Evolutionary conservation across 2,888 invertebrate genomes (phyloP), one percentile per base, ranked within the genome.

Genomic region (Plagodis pulveraria): DNA sequence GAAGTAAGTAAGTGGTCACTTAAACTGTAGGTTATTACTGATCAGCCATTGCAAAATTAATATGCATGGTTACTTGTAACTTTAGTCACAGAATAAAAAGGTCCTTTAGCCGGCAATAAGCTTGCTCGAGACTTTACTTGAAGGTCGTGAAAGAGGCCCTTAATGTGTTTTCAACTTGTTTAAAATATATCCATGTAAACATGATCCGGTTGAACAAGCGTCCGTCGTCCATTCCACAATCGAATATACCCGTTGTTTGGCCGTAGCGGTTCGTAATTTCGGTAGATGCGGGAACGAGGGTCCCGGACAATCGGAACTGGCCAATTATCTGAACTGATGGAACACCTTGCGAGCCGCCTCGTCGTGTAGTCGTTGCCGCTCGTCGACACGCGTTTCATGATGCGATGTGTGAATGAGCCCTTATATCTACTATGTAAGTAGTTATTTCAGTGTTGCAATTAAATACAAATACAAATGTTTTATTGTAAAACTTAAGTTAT

Each of bases 291-390:
- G 62, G 50, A 67, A 61, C 65, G 61, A 65, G 70, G 72, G 70
- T 50, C 67, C 67, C 66, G 66, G 58, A 74, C 84, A 86, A 86
- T 87, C 88, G 88, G 88, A 87, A 87, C 80, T 66, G 70, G 70
- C 75, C 89, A 84, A 89, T 89, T 89, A 89, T 75, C 65, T 61
- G 68, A 63, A 51, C 74, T 82, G 84, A 86, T 83, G 78, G 83
- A 84, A 87, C 89, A 86, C 88, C 88, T 88, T 89, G 86, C 86
- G 41, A 42, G 51, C 40, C 42, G 46, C 71, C 70, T 2, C 22
- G 22, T 22, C 22, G 22, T 22, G 12, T 6, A 12, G 42, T 12
- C 12, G 12, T 11, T n/a, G 41, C 42, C 42, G 42, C 42, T 40
- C 70, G 70, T 74, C 59, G 66, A 62, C 74, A 68, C 71, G 72